Evolutionary conservation across 2,888 invertebrate species (phyloP).

Genomic region (Scaptomyza parva): DNA sequence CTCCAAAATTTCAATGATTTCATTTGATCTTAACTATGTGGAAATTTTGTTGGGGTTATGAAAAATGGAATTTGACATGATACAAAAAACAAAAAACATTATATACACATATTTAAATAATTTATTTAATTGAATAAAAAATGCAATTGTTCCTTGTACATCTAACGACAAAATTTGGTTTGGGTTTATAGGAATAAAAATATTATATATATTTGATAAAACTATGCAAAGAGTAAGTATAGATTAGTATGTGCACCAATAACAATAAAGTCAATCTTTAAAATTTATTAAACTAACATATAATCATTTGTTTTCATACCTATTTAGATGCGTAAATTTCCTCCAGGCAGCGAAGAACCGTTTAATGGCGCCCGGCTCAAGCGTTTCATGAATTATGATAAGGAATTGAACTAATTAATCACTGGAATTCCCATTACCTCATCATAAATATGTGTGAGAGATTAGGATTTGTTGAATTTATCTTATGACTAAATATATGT

Average conservation of each 20-base stretch:
- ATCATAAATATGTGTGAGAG: neutral
- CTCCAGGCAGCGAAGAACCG: slow-evolving; percentile 88
- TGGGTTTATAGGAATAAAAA: slow-evolving; percentile 31
- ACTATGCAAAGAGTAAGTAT: slow-evolving; percentile 34
- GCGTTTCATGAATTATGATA: slow-evolving; percentile 86
- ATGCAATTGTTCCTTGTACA: slow-evolving; percentile 8
- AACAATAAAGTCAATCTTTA: neutral
- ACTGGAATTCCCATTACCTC: slow-evolving; percentile 6
- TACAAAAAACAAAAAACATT: slow-evolving; percentile 24
- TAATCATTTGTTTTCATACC: slow-evolving; percentile 27
- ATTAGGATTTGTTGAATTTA: slow-evolving; percentile 1
- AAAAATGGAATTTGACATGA: slow-evolving; percentile 8
- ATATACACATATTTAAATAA: neutral
- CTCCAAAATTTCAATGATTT: neutral
- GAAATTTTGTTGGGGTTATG: slow-evolving; percentile 1
- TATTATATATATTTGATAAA: slow-evolving; percentile 6
- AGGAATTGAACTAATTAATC: slow-evolving; percentile 75
- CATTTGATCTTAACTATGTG: slow-evolving; percentile 13
- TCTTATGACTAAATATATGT: neutral
- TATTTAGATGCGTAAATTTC: slow-evolving; percentile 88
- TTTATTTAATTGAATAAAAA: neutral
- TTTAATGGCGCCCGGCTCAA: slow-evolving; percentile 86
- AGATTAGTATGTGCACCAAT: neutral
- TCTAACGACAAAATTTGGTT: slow-evolving; percentile 31
- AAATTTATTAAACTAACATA: neutral